phyloP scores from a whole-genome alignment of 2,113 vertebrate genomes.

The Platysternon megacephalum region DNA sequence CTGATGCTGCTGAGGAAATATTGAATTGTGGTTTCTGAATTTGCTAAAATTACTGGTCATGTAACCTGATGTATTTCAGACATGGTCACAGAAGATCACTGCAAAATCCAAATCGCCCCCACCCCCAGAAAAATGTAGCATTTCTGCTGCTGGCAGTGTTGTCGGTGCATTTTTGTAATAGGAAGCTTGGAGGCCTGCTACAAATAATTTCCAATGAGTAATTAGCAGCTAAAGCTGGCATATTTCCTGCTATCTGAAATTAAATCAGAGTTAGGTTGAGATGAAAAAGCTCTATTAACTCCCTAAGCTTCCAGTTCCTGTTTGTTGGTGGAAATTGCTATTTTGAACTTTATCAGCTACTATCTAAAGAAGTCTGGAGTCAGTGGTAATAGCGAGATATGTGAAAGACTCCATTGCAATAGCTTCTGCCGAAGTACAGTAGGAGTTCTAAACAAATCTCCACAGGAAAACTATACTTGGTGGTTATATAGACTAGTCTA shows the following conservation, averaged over 20 bases:
- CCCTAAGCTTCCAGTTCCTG: slow-evolving; percentile 72
- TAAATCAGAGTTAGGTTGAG: slow-evolving; percentile 78
- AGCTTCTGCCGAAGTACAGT: slow-evolving; percentile 17
- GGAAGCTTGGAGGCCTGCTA: slow-evolving; percentile 75
- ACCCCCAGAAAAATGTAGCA: slow-evolving; percentile 32
- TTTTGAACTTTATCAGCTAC: slow-evolving; percentile 78
- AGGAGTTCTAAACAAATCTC: slow-evolving; percentile 26
- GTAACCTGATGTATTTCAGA: slow-evolving; percentile 48
- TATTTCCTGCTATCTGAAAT: slow-evolving; percentile 84
- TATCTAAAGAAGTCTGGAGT: slow-evolving; percentile 75
- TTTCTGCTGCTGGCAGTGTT: slow-evolving; percentile 50
- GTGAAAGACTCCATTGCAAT: slow-evolving; percentile 17
- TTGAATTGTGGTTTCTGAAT: slow-evolving; percentile 3
- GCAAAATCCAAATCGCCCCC: slow-evolving; percentile 42
- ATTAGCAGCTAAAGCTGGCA: slow-evolving; percentile 78
- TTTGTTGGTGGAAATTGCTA: slow-evolving; percentile 76
- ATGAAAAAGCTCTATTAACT: slow-evolving; percentile 79
- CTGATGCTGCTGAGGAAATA: not conserved
- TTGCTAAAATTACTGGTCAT: slow-evolving; percentile 37
- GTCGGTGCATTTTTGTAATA: slow-evolving; percentile 67
- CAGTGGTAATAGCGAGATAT: slow-evolving; percentile 54
- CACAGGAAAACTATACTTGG: slow-evolving; percentile 21
- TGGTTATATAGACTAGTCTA: not conserved
- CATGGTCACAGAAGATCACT: slow-evolving; percentile 36
- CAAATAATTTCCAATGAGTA: slow-evolving; percentile 79